Conservation (phyloP, 2,113 vertebrate genomes). For the Varanus komodoensis region DNA sequence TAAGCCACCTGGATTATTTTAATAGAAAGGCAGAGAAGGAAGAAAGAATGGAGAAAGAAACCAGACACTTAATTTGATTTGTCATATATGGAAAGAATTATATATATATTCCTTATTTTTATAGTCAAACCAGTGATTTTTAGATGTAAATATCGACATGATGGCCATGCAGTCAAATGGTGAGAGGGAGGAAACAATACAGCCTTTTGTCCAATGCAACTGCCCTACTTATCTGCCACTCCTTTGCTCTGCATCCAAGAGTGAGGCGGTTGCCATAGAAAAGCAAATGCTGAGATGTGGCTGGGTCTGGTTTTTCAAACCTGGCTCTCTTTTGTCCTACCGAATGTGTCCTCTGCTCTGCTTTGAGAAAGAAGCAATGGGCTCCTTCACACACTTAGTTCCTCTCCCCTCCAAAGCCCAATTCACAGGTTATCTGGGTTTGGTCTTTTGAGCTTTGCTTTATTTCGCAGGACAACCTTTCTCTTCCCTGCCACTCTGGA, state of each 20-base stretch:
- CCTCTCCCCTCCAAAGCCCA: background rate
- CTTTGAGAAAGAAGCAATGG: background rate
- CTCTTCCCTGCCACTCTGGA: background rate
- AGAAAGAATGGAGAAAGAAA: conserved; percentile 27
- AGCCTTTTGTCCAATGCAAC: background rate
- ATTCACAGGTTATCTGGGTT: background rate
- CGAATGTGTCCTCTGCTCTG: background rate
- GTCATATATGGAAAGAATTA: conserved; percentile 54
- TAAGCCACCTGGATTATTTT: background rate
- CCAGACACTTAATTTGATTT: conserved; percentile 45
- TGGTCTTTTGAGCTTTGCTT: background rate
- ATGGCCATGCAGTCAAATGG: background rate
- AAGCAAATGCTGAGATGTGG: background rate
- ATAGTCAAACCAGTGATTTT: conserved; percentile 21
- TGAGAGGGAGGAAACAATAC: background rate
- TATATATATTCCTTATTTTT: conserved; percentile 25
- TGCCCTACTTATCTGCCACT: background rate
- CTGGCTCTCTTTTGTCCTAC: background rate
- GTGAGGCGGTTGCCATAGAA: background rate
- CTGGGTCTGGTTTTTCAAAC: background rate
- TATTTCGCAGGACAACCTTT: too few relatives aligned
- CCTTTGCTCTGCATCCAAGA: background rate
- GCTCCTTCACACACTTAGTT: background rate
- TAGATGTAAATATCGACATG: conserved; percentile 26
- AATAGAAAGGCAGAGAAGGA: background rate